Base-by-base conservation (phyloP, 2,113 vertebrate species). In the Noctilio leporinus region DNA sequence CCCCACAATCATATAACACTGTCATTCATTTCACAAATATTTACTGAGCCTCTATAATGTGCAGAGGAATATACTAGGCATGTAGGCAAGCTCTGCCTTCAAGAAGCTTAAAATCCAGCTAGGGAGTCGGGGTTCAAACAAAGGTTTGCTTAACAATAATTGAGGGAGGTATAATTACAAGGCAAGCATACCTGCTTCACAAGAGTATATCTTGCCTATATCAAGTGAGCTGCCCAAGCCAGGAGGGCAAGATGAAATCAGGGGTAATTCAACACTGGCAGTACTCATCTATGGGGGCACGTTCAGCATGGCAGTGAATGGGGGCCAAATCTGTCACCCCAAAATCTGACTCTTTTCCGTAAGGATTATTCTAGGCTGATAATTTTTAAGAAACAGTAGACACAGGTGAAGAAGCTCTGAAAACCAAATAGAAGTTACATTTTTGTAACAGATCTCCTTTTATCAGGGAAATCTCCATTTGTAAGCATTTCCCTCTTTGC, bases 71-170 rank as follows among this genome's bases (percentile, higher is more conserved):
- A 43, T 83, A 16, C 22, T 92, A 45, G 65, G 87, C 51, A 26
- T 89, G 22, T 69, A 11, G 17, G 59, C 22, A 78, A 83, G 78
- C 3, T 72, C 55, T 95, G 70, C 70, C 78, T 70, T 80, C 69
- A 89, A 87, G 81, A 59, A 85, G 64, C 14, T 94, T 93, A 87
- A 94, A 89, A 90, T 94, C 20, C 67, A 84, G n/a, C 30, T 26
- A 64, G 22, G 47, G 14, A 80, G 22, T 80, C 10, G 20, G 3
- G 28, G 64, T 40, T 82, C 67, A 53, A 80, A 85, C 45, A 90
- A 43, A 47, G 53, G 28, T 2, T 89, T 84, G 28, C 30, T n/a
- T 69, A 89, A 49, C 19, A 69, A 62, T 64, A 55, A 20, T 26
- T 10, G 8, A 83, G 43, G 45, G 24, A 62, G 17, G 19, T 92